Conservation (phyloP, 2,113 vertebrate species). For the Alces alces region DNA sequence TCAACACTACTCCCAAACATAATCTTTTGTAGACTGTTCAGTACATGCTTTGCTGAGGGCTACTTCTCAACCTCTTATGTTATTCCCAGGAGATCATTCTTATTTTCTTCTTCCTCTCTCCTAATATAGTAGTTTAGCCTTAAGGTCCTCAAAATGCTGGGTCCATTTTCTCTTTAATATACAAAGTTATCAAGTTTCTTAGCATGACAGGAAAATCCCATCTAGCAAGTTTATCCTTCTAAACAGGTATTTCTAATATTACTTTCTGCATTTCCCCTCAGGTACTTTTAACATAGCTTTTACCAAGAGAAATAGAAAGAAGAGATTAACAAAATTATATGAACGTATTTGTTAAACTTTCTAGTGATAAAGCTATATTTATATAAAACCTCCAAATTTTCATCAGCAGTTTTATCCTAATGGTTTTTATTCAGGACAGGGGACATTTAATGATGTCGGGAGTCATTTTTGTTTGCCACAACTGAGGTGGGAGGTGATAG, state of each 20-base stretch:
- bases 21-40: background rate
- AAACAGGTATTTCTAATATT: background rate
- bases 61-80: fast-evolving
- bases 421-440: background rate
- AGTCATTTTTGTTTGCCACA: background rate
- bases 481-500: fast-evolving
- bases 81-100: background rate
- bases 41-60: fast-evolving
- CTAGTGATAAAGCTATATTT: background rate
- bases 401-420: background rate
- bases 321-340: background rate
- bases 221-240: background rate
- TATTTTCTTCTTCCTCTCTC: background rate
- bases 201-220: background rate
- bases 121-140: background rate
- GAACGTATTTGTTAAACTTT: background rate
- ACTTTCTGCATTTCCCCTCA: background rate
- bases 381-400: background rate
- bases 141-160: background rate
- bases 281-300: background rate
- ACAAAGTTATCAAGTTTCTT: background rate
- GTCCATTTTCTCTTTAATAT: background rate
- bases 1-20: background rate
- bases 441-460: background rate
- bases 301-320: background rate